Evolutionary conservation across 2,888 invertebrate genomes (phyloP), one percentile per base, ranked within the genome.

Genomic region (Tenthredo distinguenda): DNA sequence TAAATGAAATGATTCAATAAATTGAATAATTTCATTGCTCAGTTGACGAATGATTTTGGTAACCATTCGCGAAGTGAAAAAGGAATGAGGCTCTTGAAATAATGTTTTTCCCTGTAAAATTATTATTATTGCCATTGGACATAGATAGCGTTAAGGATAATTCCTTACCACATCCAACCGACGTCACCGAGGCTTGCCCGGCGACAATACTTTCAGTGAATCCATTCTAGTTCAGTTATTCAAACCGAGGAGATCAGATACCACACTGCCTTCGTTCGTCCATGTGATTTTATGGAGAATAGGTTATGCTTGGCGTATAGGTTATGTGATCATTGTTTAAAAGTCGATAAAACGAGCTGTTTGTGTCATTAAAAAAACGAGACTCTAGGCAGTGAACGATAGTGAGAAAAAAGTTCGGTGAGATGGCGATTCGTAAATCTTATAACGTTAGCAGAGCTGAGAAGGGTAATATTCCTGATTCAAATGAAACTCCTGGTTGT

Each of bases 161-260:
- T 40, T 72, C 72, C 26, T 74, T 5, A 74, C 40, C 72, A 74
- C 72, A 74, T 74, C 43, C 72, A n/a, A n/a, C 43, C 18, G 21
- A 43, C 72, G 21, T 43, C 9, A 21, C 72, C 72, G 72, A n/a
- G 43, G 21, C 43, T 74, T 43, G 21, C 72, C 43, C 1, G 7
- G 43, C n/a, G 5, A 74, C 6, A 6, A 43, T 74, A 74, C 26
- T 21, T 12, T 74, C 21, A 74, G 72, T 2, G 21, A 21, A 43
- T n/a, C 10, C 72, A 74, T 40, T 74, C 40, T 3, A 26, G 21
- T 43, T 74, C 43, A n/a, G 43, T 40, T 12, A 74, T 43, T 12
- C 26, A 31, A 21, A 40, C 43, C 7, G 21, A 26, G 72, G 43
- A 74, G n/a, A 74, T 43, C 2, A 0, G 34, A 15, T 15, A 34